A percentile compares a stretch with the other conserved stretches of the same genome.
phyloP scores from a whole-genome alignment of 2,888 invertebrate genomes.

The Hypena proboscidalis region DNA sequence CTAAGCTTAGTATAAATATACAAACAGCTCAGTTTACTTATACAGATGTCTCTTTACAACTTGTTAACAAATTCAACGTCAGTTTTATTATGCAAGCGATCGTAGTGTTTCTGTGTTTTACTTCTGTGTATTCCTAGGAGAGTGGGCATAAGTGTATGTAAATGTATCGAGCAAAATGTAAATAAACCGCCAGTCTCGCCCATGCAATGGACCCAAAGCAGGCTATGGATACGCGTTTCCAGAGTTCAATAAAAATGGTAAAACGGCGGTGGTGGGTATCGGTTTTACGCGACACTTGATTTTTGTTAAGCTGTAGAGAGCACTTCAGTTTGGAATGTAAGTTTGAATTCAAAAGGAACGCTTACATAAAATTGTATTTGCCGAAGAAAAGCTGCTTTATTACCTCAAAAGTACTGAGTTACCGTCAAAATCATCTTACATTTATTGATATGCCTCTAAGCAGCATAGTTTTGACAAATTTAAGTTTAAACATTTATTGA shows the following conservation, averaged over 20 bases:
- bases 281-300: conserved; percentile 15
- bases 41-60: conserved; percentile 9
- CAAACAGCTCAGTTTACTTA: neutral
- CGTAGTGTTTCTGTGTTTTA: conserved; percentile 63
- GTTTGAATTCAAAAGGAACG: too few species aligned
- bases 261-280: conserved; percentile 15
- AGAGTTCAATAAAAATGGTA: conserved; percentile 26
- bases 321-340: too few species aligned
- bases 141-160: conserved; percentile 61
- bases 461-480: too few species aligned
- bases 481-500: too few species aligned
- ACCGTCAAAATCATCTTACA: too few species aligned
- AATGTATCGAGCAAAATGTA: conserved; percentile 66
- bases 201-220: conserved; percentile 21
- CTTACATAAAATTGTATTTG: too few species aligned
- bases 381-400: too few species aligned
- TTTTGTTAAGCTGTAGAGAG: too few species aligned
- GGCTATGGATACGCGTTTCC: conserved; percentile 26
- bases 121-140: conserved; percentile 54
- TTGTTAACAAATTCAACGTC: conserved; percentile 59
- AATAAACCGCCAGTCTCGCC: conserved; percentile 52
- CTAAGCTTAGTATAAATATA: neutral
- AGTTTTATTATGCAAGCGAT: conserved; percentile 64
- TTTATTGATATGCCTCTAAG: too few species aligned
- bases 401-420: too few species aligned